phyloP scores from a whole-genome alignment of 2,113 vertebrate species.

The Heterochromis multidens region DNA sequence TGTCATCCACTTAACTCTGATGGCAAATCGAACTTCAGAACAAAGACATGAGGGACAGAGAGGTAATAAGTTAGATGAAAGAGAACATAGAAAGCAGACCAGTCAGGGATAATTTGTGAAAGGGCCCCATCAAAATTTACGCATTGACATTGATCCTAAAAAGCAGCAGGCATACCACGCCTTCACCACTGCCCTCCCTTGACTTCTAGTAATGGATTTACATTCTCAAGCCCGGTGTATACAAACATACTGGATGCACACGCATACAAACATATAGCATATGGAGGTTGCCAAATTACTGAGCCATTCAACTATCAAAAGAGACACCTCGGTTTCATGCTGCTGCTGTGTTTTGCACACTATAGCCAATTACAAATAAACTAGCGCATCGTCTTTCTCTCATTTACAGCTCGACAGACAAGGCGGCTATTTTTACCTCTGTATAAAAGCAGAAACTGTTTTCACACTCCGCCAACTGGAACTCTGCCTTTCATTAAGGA shows the following conservation, averaged over 20 bases:
- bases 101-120: background rate
- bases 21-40: slow-evolving; percentile 15
- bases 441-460: slow-evolving; percentile 57
- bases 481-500: slow-evolving; percentile 64
- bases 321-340: slow-evolving; percentile 16
- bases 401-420: slow-evolving; percentile 51
- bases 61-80: slow-evolving; percentile 13
- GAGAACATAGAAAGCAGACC: background rate
- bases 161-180: background rate
- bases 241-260: background rate
- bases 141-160: background rate
- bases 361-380: slow-evolving; percentile 43
- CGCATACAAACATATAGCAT: background rate
- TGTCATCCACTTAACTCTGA: slow-evolving; percentile 35
- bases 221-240: background rate
- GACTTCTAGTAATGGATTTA: slow-evolving; percentile 20
- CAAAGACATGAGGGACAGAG: background rate
- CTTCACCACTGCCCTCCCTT: background rate
- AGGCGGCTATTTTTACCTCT: slow-evolving; percentile 67
- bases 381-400: slow-evolving; percentile 19
- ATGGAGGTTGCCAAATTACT: background rate
- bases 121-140: background rate
- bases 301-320: background rate
- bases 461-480: slow-evolving; percentile 69
- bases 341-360: slow-evolving; percentile 5